Base-by-base conservation (phyloP, 2,113 vertebrate species). In the Austrofundulus limnaeus region DNA sequence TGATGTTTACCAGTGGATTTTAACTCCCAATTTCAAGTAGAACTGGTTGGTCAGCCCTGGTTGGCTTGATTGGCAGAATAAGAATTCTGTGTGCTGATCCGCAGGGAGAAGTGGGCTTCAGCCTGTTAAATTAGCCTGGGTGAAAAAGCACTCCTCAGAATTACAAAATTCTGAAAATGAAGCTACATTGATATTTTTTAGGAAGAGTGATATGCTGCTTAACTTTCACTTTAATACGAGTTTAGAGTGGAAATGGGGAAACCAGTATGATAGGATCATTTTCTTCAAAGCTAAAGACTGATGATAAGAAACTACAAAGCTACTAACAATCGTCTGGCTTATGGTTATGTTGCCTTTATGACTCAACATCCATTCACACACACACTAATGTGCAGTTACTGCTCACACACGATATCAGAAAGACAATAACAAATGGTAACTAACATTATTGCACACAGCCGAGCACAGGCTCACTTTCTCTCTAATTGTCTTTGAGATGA, bases 401-500 rank as follows among this genome's bases (percentile, higher is more conserved):
- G 28, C 70, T 43, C 46, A 50, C 8, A 52, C 28, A 60, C 41
- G 49, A 4, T 23, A 49, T 54, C 50, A 50, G 21, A 66, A 21
- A 79, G 21, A 58, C 57, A 76, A 55, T 45, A 59, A 54, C 58
- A 65, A 59, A 61, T 47, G 47, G 51, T 20, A 38, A 70, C 60
- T 54, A 55, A 56, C 66, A 77, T 53, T 61, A 74, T 73, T 58
- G 61, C 31, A 42, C 57, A 59, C 38, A 67, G 41, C 43, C 15
- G 52, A 59, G 55, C 61, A 25, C 56, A 77, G 61, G 59, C 67
- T 62, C 69, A 45, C 51, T 53, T 61, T 66, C 43, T 64, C 49
- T 20, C 59, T 84, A 70, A 79, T 66, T 73, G 80, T 70, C 70
- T 88, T 68, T 81, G 61, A 78, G 58, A 73, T 70, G 69, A 79